A percentile compares a stretch with the other conserved stretches of the same genome.
phyloP scores from a whole-genome alignment of 2,113 vertebrate species.

The Mugil cephalus region DNA sequence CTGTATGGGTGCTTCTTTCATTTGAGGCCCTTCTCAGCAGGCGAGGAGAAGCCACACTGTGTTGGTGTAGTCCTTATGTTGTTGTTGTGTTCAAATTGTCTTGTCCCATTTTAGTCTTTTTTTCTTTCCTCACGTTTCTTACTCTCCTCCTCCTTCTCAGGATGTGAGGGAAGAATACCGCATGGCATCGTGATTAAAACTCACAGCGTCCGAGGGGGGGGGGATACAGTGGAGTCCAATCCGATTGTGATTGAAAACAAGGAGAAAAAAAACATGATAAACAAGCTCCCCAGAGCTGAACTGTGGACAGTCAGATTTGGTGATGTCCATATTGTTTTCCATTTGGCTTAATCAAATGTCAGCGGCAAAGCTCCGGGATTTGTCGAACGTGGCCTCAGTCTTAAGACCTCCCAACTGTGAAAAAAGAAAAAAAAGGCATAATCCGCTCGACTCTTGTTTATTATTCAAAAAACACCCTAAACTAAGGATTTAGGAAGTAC shows the following conservation, averaged over 20 bases:
- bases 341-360: slow-evolving; percentile 72
- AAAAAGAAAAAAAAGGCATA: slow-evolving; percentile 37
- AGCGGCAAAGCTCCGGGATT: slow-evolving; percentile 60
- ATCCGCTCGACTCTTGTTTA: slow-evolving; percentile 59
- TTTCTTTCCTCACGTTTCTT: neutral
- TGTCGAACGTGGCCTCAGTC: slow-evolving; percentile 37
- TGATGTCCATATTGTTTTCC: slow-evolving; percentile 70
- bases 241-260: slow-evolving; percentile 60
- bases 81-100: slow-evolving; percentile 23
- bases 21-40: slow-evolving; percentile 28
- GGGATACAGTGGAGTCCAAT: slow-evolving; percentile 25
- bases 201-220: slow-evolving; percentile 13
- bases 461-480: slow-evolving; percentile 56
- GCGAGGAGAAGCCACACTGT: slow-evolving; percentile 14
- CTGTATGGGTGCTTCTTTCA: neutral
- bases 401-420: slow-evolving; percentile 50
- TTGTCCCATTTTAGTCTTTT: neutral
- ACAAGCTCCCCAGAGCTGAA: slow-evolving; percentile 57
- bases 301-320: slow-evolving; percentile 25
- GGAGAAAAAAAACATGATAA: slow-evolving; percentile 55
- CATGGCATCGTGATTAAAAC: slow-evolving; percentile 56
- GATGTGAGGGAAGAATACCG: slow-evolving; percentile 8
- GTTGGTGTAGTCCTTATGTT: slow-evolving; percentile 10
- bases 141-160: neutral
- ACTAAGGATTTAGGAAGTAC: slow-evolving; percentile 48